Conservation (phyloP, 2,888 invertebrate species). For the Melanargia galathea region DNA sequence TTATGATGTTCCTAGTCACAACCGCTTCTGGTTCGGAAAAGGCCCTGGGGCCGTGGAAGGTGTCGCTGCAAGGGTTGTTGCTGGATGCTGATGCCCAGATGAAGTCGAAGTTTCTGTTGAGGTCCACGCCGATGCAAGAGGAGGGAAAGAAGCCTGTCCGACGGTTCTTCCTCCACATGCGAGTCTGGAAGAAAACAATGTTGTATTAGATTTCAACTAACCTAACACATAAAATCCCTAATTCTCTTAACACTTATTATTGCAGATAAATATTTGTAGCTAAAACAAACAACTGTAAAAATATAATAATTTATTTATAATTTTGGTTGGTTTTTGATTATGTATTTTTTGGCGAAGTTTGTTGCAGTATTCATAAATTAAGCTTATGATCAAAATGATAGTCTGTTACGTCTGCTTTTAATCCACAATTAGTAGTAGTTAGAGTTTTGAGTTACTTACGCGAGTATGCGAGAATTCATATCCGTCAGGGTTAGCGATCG, state of each 20-base stretch:
- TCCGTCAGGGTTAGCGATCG: slow-evolving; percentile 87
- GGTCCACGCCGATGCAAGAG: slow-evolving; percentile 86
- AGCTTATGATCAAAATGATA: no score
- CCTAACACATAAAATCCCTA: no score
- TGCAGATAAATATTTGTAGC: no score
- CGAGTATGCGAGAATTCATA: slow-evolving; percentile 82
- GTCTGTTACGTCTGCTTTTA: no score
- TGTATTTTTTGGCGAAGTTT: no score
- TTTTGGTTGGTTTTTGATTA: no score
- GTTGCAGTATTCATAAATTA: no score
- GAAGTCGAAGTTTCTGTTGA: slow-evolving; percentile 88
- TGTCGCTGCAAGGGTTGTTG: slow-evolving; percentile 79
- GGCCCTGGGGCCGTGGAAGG: slow-evolving; percentile 82
- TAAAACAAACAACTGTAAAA: no score
- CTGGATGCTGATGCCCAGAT: slow-evolving; percentile 84
- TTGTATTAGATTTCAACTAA: no score
- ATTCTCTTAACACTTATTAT: no score
- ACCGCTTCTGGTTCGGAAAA: slow-evolving; percentile 87
- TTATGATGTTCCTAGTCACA: slow-evolving; percentile 81
- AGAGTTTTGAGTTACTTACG: slow-evolving; percentile 62
- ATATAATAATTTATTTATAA: no score
- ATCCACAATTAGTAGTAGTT: no score
- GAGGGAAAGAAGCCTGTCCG: slow-evolving; percentile 44
- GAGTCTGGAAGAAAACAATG: slow-evolving; percentile 59
- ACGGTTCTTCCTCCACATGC: slow-evolving; percentile 87